A percentile compares a stretch with the other conserved stretches of the same genome.
Conservation (phyloP, 2,888 invertebrate species). For the Pollenia amentaria region DNA sequence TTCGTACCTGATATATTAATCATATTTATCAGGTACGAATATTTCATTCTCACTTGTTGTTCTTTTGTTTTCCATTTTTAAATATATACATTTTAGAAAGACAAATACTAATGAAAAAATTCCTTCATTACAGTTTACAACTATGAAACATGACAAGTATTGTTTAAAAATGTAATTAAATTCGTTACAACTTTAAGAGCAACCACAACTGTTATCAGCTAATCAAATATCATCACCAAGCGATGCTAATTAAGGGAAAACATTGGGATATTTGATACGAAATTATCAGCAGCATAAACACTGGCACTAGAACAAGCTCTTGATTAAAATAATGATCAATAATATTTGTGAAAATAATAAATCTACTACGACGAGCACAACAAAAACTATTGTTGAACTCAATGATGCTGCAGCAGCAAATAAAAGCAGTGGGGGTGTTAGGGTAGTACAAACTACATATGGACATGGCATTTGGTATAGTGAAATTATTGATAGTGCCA, state of each 20-base stretch:
- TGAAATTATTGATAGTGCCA: constrained; percentile 57
- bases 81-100: too few relatives aligned
- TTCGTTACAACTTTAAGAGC: not conserved
- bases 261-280: not conserved
- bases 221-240: not conserved
- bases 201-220: not conserved
- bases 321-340: constrained; percentile 61
- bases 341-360: constrained; percentile 46
- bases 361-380: constrained; percentile 12
- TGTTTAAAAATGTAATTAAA: not conserved
- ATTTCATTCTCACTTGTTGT: too few relatives aligned
- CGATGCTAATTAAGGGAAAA: not conserved
- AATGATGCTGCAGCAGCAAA: constrained; percentile 19
- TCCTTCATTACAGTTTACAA: not conserved
- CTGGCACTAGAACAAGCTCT: not conserved
- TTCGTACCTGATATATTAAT: too few relatives aligned
- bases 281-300: not conserved
- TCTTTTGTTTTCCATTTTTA: too few relatives aligned
- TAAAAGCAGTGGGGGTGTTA: constrained; percentile 22
- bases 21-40: too few relatives aligned
- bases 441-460: constrained; percentile 53
- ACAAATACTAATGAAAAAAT: too few relatives aligned
- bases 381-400: not conserved
- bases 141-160: not conserved
- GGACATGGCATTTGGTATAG: constrained; percentile 65